Percentiles rank a stretch among this genome's conserved stretches.
phyloP scores from a whole-genome alignment of 2,113 vertebrate species.

The Sebastes fasciatus region DNA sequence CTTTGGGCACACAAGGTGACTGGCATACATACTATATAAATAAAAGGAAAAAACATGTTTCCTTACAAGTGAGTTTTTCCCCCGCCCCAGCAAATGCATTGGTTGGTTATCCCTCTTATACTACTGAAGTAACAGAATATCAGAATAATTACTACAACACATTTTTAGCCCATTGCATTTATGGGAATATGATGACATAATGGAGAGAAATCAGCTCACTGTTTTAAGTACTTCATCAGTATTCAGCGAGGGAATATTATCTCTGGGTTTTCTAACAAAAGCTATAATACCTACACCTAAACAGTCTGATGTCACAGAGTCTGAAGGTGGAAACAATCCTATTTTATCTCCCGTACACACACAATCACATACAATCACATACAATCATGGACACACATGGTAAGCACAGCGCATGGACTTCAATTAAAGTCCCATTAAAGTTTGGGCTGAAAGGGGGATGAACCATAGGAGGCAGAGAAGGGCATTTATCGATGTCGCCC shows the following conservation, averaged over 20 bases:
- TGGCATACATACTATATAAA: constrained; percentile 24
- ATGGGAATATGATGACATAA: constrained; percentile 9
- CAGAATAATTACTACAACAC: not conserved
- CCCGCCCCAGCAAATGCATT: not conserved
- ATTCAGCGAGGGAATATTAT: not conserved
- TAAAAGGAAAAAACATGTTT: constrained; percentile 16
- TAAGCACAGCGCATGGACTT: constrained; percentile 66
- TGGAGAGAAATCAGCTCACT: constrained; percentile 3
- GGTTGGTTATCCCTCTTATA: not conserved
- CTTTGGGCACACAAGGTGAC: constrained; percentile 62
- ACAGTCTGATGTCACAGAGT: constrained; percentile 18
- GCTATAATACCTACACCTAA: constrained; percentile 8
- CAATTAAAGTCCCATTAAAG: constrained; percentile 83
- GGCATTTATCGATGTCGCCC: constrained; percentile 97
- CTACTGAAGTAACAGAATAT: not conserved
- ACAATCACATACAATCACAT: constrained; percentile 35
- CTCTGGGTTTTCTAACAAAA: constrained; percentile 15
- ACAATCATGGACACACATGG: constrained; percentile 34
- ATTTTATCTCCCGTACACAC: constrained; percentile 33
- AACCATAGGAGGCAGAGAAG: constrained; percentile 77
- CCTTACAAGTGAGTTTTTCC: constrained; percentile 1
- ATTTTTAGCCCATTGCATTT: constrained; percentile 2
- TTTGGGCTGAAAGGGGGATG: constrained; percentile 75
- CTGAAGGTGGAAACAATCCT: constrained; percentile 27
- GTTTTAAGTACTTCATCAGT: not conserved